A percentile compares a stretch with the other conserved stretches of the same genome.
Conservation (phyloP, 1,140 invertebrate species). For the Melipona quadrifasciata region DNA sequence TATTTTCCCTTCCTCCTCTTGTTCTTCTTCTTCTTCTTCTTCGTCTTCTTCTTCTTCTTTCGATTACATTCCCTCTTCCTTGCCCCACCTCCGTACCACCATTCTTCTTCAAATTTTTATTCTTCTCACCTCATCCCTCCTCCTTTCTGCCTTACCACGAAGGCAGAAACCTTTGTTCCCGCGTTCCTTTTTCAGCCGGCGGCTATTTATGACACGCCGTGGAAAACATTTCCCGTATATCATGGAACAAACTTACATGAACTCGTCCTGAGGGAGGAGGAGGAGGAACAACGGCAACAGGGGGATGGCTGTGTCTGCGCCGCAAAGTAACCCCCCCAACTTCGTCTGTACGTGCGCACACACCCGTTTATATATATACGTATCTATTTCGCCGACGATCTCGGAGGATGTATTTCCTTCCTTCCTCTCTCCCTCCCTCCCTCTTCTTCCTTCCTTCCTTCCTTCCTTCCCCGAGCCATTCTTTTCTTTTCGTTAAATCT, state of each 20-base stretch:
- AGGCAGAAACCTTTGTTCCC: conserved; percentile 40
- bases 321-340: background rate
- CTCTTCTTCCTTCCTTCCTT: background rate
- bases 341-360: background rate
- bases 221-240: conserved; percentile 79
- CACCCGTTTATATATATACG: too few relatives aligned
- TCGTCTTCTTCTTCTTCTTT: too few relatives aligned
- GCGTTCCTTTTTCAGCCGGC: conserved; percentile 58
- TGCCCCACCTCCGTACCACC: too few relatives aligned
- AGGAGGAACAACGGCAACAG: background rate
- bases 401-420: conserved; percentile 30
- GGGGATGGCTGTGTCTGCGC: background rate
- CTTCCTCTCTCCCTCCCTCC: background rate
- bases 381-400: conserved; percentile 11
- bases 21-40: background rate
- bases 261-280: conserved; percentile 67
- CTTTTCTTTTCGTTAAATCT: conserved; percentile 31
- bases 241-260: conserved; percentile 74
- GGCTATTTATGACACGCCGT: conserved; percentile 77
- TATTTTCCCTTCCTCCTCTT: background rate
- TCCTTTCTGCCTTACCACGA: background rate
- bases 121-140: background rate
- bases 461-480: background rate
- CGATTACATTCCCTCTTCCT: background rate
- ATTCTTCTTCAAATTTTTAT: conserved; percentile 3